Evolutionary conservation across 2,797 vertebrate genomes (phyloP), one percentile per base, ranked within the genome.

Genomic region (Acropternis orthonyx): DNA sequence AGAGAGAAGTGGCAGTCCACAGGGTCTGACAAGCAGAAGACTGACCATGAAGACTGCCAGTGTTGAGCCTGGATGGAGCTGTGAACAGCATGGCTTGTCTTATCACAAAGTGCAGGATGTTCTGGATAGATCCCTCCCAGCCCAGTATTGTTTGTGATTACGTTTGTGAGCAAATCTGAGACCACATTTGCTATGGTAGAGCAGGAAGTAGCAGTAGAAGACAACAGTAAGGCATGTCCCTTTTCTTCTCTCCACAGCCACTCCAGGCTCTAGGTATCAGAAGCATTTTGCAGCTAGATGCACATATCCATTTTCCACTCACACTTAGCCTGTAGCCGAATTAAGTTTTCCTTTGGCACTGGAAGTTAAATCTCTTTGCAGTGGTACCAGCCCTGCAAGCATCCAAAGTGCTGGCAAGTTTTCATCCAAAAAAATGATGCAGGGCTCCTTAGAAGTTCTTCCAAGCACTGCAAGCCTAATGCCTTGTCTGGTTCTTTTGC

Each of bases 291-390:
- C 67, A 68, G 51, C 41, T 58, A 24, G 5, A 39, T 54, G n/a
- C 28, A 8, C 13, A 13, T 7, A 21, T 75, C 43, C 15, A 18
- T 15, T 65, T 65, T 67, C 12, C 22, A 10, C 43, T 54, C 4
- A 1, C 24, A 7, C 32, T 36, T 20, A 3, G 41, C 44, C 46
- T 84, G 36, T 43, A 59, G 39, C 8, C 0, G 0, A 82, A 85
- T 17, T 9, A 67, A 49, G 32, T 39, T 56, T 80, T 88, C 32
- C 30, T 80, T 44, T 68, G 69, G 24, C 14, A 4, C 0, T 41
- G 15, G 17, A 79, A 39, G 44, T 66, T 48, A 39, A 85, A 36
- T 68, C 43, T 66, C 28, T 46, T 65, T 89, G 69, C 58, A 77
- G 9, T 1, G 4, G 46, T 11, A 66, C 24, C 51, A 14, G 62